These are phyloP conservation scores for Pomatostomus ruficeps DNA, from an alignment of 2,113 vertebrate genomes.

Conservation along the genomic window DNA sequence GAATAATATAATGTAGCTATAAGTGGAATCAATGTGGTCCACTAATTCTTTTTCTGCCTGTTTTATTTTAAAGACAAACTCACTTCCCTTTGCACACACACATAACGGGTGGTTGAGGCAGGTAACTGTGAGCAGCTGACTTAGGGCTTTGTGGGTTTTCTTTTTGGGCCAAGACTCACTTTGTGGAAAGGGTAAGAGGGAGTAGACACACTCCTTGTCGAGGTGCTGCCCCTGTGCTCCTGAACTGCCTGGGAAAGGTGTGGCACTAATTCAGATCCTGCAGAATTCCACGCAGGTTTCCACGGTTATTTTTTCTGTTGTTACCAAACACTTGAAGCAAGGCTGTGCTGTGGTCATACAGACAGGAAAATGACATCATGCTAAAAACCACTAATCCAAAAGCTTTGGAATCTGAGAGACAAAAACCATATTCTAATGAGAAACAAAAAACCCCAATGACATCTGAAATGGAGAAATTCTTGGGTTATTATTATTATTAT, in stretches of 20 bases:
- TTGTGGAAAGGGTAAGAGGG: not conserved
- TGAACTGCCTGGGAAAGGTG: conserved; percentile 22
- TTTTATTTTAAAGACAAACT: conserved; percentile 4
- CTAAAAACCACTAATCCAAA: conserved; percentile 69
- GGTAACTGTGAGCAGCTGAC: not conserved
- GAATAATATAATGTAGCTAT: not conserved
- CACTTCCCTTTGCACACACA: not conserved
- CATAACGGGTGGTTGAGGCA: not conserved
- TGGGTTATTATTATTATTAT: conserved; percentile 26
- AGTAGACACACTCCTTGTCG: not conserved
- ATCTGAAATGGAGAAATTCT: conserved; percentile 52
- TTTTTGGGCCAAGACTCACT: not conserved
- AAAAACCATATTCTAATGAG: conserved; percentile 65
- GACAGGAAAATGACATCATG: conserved; percentile 73
- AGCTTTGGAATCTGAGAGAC: conserved; percentile 66
- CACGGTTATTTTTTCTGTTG: conserved; percentile 71
- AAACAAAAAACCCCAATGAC: conserved; percentile 26
- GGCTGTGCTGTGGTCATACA: conserved; percentile 63
- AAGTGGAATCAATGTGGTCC: conserved; percentile 4
- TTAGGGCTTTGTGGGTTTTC: not conserved
- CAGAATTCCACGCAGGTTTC: conserved; percentile 47
- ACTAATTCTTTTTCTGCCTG: not conserved
- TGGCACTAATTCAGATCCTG: conserved; percentile 50
- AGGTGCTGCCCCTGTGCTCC: not conserved
- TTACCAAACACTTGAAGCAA: conserved; percentile 66